Conservation (phyloP, 2,888 invertebrate species). For the Chalcosyrphus nemorum region DNA sequence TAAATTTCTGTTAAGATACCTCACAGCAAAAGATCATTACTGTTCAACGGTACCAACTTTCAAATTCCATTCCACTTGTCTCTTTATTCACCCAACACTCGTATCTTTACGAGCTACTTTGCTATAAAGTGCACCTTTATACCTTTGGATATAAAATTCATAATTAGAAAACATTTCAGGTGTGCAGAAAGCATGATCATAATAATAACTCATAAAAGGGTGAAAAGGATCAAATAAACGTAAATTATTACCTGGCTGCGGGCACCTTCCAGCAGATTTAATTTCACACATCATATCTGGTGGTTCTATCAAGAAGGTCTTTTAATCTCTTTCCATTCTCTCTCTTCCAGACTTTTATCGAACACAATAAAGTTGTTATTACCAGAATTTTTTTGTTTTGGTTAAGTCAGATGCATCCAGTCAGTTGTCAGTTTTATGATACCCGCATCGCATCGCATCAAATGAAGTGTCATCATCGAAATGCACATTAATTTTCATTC, state of each 20-base stretch:
- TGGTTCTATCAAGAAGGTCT: not conserved
- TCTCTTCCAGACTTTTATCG: not conserved
- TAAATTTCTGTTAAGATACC: too few relatives aligned
- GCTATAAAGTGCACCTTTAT: too few relatives aligned
- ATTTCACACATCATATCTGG: not conserved
- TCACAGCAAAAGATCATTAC: too few relatives aligned
- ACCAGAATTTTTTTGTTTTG: not conserved
- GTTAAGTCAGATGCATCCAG: not conserved
- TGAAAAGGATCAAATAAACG: not conserved
- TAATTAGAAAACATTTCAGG: not conserved
- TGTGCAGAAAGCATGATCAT: not conserved
- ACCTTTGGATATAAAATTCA: not conserved
- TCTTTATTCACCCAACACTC: too few relatives aligned
- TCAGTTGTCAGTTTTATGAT: not conserved
- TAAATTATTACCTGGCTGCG: not conserved
- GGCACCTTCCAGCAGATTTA: not conserved
- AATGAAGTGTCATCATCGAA: constrained; percentile 18
- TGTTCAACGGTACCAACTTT: too few relatives aligned
- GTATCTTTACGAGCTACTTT: too few relatives aligned
- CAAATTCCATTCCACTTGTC: too few relatives aligned
- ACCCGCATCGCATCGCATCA: constrained; percentile 11
- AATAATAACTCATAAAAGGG: not conserved
- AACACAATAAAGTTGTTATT: not conserved
- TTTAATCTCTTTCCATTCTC: not conserved
- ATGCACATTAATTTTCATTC: constrained; percentile 21